These are phyloP conservation scores for Eulithis prunata DNA, from an alignment of 2,888 invertebrate species.

Conservation along the genomic window DNA sequence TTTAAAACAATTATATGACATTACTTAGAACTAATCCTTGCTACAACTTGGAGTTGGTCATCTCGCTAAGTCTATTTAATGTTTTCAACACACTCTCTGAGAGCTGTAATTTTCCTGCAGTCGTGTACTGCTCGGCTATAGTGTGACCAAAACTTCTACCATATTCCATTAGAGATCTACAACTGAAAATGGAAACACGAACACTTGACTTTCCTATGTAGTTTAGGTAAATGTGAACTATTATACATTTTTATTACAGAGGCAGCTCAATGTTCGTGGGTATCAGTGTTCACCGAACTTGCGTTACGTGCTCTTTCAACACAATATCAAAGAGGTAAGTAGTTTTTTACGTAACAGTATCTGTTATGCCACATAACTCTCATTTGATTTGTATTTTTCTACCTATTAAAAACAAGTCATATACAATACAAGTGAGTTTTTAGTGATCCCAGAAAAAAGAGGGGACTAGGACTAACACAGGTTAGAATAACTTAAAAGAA, in stretches of 20 bases:
- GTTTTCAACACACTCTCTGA: slow-evolving; percentile 6
- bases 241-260: slow-evolving; percentile 81
- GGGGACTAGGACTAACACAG: no score
- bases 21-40: background rate
- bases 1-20: slow-evolving; percentile 11
- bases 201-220: no score
- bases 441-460: no score
- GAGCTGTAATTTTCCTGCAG: slow-evolving; percentile 7
- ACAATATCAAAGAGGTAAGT: slow-evolving; percentile 93
- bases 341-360: background rate
- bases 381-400: no score
- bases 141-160: slow-evolving; percentile 1
- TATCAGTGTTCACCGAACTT: slow-evolving; percentile 94
- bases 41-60: slow-evolving; percentile 8
- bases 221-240: slow-evolving; percentile 9
- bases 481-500: no score
- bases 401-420: no score
- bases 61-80: slow-evolving; percentile 2
- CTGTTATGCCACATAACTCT: slow-evolving; percentile 15
- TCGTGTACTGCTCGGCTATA: slow-evolving; percentile 1
- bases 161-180: background rate
- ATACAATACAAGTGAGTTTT: no score
- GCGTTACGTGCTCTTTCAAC: slow-evolving; percentile 94
- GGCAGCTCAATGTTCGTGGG: slow-evolving; percentile 94
- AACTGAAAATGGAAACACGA: slow-evolving; percentile 10